A percentile compares a stretch with the other conserved stretches of the same genome.
Evolutionary conservation across 2,888 invertebrate species (phyloP).

Genomic region (Diogma glabrata): DNA sequence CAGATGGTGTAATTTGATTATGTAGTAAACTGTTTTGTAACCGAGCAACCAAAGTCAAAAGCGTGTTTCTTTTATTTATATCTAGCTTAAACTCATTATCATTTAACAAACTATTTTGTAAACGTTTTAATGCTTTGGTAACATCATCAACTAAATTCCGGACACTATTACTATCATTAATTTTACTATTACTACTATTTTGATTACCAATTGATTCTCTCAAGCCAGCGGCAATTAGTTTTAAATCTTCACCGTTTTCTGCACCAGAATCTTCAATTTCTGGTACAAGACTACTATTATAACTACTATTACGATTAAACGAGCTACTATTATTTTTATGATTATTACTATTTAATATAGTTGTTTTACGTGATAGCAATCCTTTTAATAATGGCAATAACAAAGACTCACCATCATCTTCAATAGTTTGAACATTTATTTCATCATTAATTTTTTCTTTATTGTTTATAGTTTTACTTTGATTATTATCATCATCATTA

Average conservation of each 20-base stretch:
- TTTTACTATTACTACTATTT: constrained; percentile 24
- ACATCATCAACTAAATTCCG: constrained; percentile 59
- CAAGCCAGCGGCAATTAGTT: constrained; percentile 41
- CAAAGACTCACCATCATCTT: constrained; percentile 59
- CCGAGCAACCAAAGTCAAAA: constrained; percentile 56
- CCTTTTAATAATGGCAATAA: constrained; percentile 57
- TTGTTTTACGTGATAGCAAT: constrained; percentile 39
- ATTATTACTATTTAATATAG: constrained; percentile 15
- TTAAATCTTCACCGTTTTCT: constrained; percentile 57
- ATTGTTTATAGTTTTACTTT: no score
- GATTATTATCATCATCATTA: constrained; percentile 3
- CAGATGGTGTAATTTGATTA: constrained; percentile 25
- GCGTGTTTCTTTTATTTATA: constrained; percentile 42
- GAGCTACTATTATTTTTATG: constrained; percentile 31
- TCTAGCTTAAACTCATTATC: constrained; percentile 40
- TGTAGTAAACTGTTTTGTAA: constrained; percentile 47
- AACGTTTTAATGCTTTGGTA: constrained; percentile 59
- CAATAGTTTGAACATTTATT: constrained; percentile 14
- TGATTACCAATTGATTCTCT: constrained; percentile 41
- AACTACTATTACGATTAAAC: constrained; percentile 18
- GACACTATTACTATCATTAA: constrained; percentile 36
- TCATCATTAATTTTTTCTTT: constrained; percentile 8
- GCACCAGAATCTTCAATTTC: constrained; percentile 50
- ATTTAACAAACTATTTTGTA: constrained; percentile 59
- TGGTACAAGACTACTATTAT: constrained; percentile 28